These are phyloP conservation scores for Esox lucius DNA, from an alignment of 2,797 vertebrate species.

Conservation along the genomic window DNA sequence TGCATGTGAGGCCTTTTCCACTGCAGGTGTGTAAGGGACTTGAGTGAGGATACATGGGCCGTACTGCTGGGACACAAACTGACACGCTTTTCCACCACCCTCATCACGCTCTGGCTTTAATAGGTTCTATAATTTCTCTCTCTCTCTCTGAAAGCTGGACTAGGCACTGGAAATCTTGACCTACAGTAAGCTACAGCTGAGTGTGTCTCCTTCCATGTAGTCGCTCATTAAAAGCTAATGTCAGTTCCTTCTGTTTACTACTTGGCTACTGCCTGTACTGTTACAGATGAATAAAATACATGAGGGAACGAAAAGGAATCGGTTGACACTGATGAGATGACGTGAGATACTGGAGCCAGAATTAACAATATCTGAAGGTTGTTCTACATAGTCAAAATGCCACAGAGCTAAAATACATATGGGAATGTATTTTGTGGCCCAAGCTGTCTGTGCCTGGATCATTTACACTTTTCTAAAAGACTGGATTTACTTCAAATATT, in stretches of 20 bases:
- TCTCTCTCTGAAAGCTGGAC: conserved; percentile 50
- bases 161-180: conserved; percentile 57
- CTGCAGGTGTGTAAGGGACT: conserved; percentile 38
- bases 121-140: conserved; percentile 28
- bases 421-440: neutral
- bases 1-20: conserved; percentile 25
- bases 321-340: conserved; percentile 17
- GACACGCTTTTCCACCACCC: conserved; percentile 35
- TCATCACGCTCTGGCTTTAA: conserved; percentile 23
- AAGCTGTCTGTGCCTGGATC: too few relatives aligned
- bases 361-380: conserved; percentile 37
- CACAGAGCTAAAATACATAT: conserved; percentile 1
- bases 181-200: conserved; percentile 22
- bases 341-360: conserved; percentile 23
- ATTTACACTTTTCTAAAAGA: too few relatives aligned
- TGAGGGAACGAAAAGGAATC: conserved; percentile 35
- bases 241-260: conserved; percentile 45
- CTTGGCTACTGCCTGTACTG: conserved; percentile 38
- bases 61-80: conserved; percentile 15
- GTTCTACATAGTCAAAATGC: conserved; percentile 37
- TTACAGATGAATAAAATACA: conserved; percentile 39
- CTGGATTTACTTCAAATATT: too few relatives aligned
- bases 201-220: conserved; percentile 33
- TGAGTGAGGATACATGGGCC: conserved; percentile 20
- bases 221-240: conserved; percentile 56